Evolutionary conservation across 2,113 vertebrate genomes (phyloP), one percentile per base, ranked within the genome.

Genomic region (Hoplias malabaricus): DNA sequence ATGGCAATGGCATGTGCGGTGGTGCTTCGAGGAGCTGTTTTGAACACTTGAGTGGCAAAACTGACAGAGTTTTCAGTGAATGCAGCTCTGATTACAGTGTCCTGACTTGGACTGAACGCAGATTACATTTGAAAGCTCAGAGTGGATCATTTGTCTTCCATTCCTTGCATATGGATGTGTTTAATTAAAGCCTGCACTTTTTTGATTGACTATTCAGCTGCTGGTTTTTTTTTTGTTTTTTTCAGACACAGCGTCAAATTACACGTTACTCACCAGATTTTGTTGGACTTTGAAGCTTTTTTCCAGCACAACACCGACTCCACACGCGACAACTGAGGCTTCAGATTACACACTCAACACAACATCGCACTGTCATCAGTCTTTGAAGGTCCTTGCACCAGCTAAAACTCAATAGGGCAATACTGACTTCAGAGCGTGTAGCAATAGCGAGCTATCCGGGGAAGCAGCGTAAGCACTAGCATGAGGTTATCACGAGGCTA

Each of bases 371-470:
- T 48, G 74, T 68, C 38, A 73, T 71, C 59, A 79, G 66, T 53
- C 14, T 63, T 70, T 66, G 46, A 67, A 65, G 66, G 38, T 78
- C 79, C 59, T 83, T 75, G 77, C 54, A 14, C 59, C 70, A 61
- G 21, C 10, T 69, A 27, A n/a, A 43, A 80, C 83, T 84, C 59
- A 46, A 50, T 72, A 84, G 81, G 80, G 83, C 34, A 36, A 68
- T 34, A 73, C 82, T 72, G 79, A 89, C 78, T 87, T 86, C 80
- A 84, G 84, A 88, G 86, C 88, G 84, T 87, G 82, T 83, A 83
- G 85, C 87, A 84, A 59, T 14, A 86, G 50, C 42, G 62, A 80
- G 83, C 86, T 87, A 87, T 86, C 73, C 80, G 21, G 86, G 77
- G 73, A 84, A 1, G 86, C 79, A 89, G 84, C 86, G 86, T 29